A percentile compares a stretch with the other conserved stretches of the same genome.
These are phyloP conservation scores for Habroteleia sp. DNA, from an alignment of 2,888 invertebrate genomes.

Conservation along the genomic window DNA sequence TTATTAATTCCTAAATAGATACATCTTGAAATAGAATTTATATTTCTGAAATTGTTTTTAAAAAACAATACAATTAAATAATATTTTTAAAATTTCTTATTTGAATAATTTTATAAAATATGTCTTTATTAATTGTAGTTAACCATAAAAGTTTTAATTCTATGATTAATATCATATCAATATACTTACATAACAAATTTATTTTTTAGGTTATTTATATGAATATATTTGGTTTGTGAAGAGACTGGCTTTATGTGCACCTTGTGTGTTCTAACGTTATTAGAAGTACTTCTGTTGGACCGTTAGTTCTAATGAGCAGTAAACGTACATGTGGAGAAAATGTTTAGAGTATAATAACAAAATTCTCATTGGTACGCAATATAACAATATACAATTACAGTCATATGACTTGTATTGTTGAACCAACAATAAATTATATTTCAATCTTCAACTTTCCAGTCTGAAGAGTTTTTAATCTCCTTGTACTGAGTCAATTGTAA, in stretches of 20 bases:
- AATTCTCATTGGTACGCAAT: constrained; percentile 35
- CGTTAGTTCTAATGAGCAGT: constrained; percentile 57
- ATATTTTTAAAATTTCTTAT: no score
- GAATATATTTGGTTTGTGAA: constrained; percentile 26
- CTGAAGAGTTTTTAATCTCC: neutral
- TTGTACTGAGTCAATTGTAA: constrained; percentile 5
- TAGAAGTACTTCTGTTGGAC: constrained; percentile 45
- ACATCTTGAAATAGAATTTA: no score
- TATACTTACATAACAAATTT: constrained; percentile 19
- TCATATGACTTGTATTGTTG: constrained; percentile 31
- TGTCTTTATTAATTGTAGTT: neutral
- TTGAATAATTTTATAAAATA: no score
- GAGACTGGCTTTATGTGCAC: constrained; percentile 31
- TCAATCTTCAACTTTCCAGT: constrained; percentile 16
- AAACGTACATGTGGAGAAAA: constrained; percentile 50
- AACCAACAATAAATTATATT: constrained; percentile 31
- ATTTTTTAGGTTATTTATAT: constrained; percentile 21
- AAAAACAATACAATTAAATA: no score
- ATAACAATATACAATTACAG: constrained; percentile 52
- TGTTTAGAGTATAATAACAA: constrained; percentile 50
- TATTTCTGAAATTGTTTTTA: no score
- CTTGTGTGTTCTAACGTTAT: constrained; percentile 40
- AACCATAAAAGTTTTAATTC: constrained; percentile 9
- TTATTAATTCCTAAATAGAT: no score
- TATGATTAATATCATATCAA: constrained; percentile 9